phyloP scores from a whole-genome alignment of 2,888 invertebrate genomes.

The Philereme transversata region DNA sequence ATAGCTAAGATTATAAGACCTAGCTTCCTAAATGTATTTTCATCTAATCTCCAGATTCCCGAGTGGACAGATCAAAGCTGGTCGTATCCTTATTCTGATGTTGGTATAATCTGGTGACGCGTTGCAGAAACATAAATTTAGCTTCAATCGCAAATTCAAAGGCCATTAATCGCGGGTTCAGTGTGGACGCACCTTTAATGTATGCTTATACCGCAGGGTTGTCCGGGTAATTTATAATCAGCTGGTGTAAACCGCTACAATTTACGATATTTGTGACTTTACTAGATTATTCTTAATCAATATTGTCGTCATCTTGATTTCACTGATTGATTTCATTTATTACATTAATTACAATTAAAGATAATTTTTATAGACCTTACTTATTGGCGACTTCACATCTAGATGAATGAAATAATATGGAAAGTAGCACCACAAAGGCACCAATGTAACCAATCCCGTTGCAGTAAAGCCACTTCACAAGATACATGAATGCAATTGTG shows the following conservation, averaged over 20 bases:
- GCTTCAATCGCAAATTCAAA: conserved; percentile 74
- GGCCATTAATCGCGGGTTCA: conserved; percentile 77
- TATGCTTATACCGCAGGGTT: conserved; percentile 61
- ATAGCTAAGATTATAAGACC: conserved; percentile 14
- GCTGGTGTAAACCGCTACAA: conserved; percentile 1
- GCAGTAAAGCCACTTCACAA: too few relatives aligned
- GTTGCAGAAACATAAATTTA: conserved; percentile 77
- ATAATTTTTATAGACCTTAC: too few relatives aligned
- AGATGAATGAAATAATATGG: too few relatives aligned
- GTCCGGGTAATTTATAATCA: conserved; percentile 25
- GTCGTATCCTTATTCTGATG: conserved; percentile 59
- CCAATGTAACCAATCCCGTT: too few relatives aligned
- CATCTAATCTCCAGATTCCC: conserved; percentile 26
- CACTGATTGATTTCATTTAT: too few relatives aligned
- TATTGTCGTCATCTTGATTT: too few relatives aligned
- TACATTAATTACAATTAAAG: too few relatives aligned
- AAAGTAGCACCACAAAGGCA: too few relatives aligned
- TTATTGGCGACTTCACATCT: too few relatives aligned
- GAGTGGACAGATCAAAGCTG: conserved; percentile 60
- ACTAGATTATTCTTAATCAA: neutral
- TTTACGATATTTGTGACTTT: neutral
- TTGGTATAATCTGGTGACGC: conserved; percentile 69
- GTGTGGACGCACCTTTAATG: conserved; percentile 76
- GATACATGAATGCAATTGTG: too few relatives aligned
- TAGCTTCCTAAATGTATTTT: conserved; percentile 32